These are phyloP conservation scores for Otus scops DNA, from an alignment of 2,797 vertebrate species.

Conservation along the genomic window DNA sequence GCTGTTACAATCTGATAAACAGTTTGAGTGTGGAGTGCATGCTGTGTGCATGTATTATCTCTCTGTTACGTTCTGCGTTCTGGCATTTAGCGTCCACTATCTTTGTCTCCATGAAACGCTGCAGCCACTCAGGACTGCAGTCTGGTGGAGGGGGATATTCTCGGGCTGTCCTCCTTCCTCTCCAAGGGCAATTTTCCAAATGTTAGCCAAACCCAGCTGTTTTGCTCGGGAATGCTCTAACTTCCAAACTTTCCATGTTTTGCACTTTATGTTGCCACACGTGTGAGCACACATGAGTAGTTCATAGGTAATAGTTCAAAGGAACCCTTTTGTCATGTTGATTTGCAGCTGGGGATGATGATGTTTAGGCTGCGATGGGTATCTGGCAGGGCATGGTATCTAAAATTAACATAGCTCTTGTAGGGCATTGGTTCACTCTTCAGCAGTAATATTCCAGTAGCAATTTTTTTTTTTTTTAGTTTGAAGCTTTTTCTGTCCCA, in stretches of 20 bases:
- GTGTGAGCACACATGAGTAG: rapidly evolving
- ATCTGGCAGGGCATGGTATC: neutral
- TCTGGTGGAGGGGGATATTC: rapidly evolving
- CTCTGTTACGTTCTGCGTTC: neutral
- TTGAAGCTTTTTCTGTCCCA: neutral
- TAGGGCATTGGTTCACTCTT: neutral
- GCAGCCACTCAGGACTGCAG: neutral
- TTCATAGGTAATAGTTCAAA: rapidly evolving
- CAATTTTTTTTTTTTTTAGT: neutral
- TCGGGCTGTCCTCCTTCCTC: neutral
- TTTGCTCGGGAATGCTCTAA: rapidly evolving
- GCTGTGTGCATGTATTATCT: slow-evolving; percentile 42
- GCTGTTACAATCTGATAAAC: slow-evolving; percentile 66
- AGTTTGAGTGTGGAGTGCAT: slow-evolving; percentile 34
- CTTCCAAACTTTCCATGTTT: neutral
- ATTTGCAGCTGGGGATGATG: neutral
- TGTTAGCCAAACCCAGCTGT: neutral
- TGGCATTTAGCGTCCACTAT: neutral
- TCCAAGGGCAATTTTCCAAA: neutral
- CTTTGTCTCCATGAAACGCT: neutral
- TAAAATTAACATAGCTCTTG: rapidly evolving
- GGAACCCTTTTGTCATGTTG: neutral
- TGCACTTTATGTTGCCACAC: rapidly evolving
- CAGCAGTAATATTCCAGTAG: neutral
- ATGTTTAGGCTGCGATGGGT: neutral